These are phyloP conservation scores for Anoplius nigerrimus DNA, from an alignment of 2,888 invertebrate genomes.

Conservation along the genomic window DNA sequence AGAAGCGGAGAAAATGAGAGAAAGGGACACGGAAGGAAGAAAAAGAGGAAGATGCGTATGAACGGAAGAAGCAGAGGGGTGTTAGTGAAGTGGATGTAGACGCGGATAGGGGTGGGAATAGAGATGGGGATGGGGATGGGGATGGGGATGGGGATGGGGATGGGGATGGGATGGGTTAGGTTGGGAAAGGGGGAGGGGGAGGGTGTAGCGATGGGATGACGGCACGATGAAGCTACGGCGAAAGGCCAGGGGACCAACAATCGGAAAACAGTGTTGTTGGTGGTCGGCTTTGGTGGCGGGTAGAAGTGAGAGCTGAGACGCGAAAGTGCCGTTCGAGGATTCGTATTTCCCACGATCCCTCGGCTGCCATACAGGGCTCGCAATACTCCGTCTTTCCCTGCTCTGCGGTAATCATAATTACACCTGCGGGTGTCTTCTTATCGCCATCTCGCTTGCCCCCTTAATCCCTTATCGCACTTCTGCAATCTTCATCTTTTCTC, in stretches of 20 bases:
- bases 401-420: constrained; percentile 73
- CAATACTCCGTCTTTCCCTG: constrained; percentile 67
- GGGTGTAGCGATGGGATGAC: constrained; percentile 1
- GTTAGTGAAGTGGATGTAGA: too few relatives aligned
- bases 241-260: constrained; percentile 64
- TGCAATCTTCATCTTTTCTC: too few relatives aligned
- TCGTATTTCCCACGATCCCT: constrained; percentile 72
- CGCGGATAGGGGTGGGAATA: too few relatives aligned
- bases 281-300: constrained; percentile 41
- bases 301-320: constrained; percentile 58
- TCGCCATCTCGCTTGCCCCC: constrained; percentile 54
- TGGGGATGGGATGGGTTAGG: not conserved
- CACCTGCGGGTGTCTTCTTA: constrained; percentile 72
- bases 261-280: constrained; percentile 64
- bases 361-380: constrained; percentile 70
- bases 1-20: too few relatives aligned
- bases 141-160: not conserved
- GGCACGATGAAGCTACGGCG: constrained; percentile 25
- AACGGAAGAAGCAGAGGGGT: too few relatives aligned
- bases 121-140: too few relatives aligned
- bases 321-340: constrained; percentile 73
- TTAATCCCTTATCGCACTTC: constrained; percentile 2
- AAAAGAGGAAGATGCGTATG: too few relatives aligned
- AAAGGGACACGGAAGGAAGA: too few relatives aligned
- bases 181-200: not conserved